Base-by-base conservation (phyloP, 2,888 invertebrate genomes). In the Nymphalis c-album region DNA sequence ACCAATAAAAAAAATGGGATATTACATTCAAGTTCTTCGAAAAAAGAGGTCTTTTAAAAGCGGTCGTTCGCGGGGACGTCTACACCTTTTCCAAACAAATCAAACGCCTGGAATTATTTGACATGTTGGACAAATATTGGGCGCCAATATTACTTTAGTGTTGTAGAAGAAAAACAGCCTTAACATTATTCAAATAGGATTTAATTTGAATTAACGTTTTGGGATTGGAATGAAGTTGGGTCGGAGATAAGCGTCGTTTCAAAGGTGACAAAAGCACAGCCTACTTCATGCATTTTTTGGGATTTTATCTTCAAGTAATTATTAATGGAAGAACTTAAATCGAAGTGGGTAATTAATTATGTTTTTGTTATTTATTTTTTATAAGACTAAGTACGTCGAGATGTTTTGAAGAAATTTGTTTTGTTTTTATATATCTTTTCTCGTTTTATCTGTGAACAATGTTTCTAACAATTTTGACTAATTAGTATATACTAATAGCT, bases 71-170 rank as follows among this genome's bases (percentile, higher is more conserved):
- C 69, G 70, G 75, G 73, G 75, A 76, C 76, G 76, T 80, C 78
- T 81, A 81, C 83, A 82, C 83, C 83, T 82, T 82, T 76, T 77
- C 80, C 81, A 83, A 85, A 86, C 79, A 79, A 78, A 77, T 79
- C 79, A 80, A 79, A 80, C 75, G 80, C 78, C 77, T 82, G 74
- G 79, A 77, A 80, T 80, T 80, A 82, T 82, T 83, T 83, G 81
- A 81, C 79, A 79, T 79, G 77, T 78, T 78, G 77, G 77, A 78
- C 78, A 79, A 78, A 78, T 74, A 77, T 77, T 76, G 71, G 75
- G 63, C 26, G 26, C 72, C 67, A 71, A 75, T 64, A 67, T 72
- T 62, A 61, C 45, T 63, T 46, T 46, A 13, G 60, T 59, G 53
- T 66, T 16, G 7, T 16, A 58, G 53, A 47, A 31, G 10, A 76